Conservation (phyloP, 2,888 invertebrate species). For the Ethmia dodecea region DNA sequence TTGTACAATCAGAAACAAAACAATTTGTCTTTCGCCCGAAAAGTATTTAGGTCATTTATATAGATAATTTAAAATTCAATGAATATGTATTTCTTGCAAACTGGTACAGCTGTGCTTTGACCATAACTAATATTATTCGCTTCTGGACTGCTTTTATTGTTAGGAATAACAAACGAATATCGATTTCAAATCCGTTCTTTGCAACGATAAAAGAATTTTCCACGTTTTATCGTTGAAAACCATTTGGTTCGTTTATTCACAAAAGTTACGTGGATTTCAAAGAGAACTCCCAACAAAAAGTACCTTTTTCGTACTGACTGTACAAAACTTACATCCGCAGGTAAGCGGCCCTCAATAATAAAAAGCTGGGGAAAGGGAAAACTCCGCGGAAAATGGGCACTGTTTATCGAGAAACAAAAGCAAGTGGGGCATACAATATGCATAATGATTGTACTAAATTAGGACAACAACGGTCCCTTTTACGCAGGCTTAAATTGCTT, state of each 20-base stretch:
- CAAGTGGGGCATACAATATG: conserved; percentile 64
- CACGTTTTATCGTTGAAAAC: too few relatives aligned
- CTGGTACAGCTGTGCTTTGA: conserved; percentile 1
- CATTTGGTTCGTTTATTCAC: too few relatives aligned
- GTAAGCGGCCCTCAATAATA: conserved; percentile 60
- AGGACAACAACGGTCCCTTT: conserved; percentile 52
- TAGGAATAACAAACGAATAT: conserved; percentile 3
- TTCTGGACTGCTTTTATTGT: not conserved
- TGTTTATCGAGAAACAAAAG: conserved; percentile 68
- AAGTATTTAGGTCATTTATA: too few relatives aligned
- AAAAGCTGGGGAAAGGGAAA: conserved; percentile 56
- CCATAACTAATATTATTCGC: conserved; percentile 2
- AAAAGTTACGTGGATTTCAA: conserved; percentile 9
- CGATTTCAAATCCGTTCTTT: conserved; percentile 5
- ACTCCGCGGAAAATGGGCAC: conserved; percentile 48
- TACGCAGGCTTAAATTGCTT: conserved; percentile 58
- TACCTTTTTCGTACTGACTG: conserved; percentile 32
- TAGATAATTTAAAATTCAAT: too few relatives aligned
- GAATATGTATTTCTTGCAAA: too few relatives aligned
- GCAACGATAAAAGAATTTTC: conserved; percentile 4
- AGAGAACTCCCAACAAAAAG: conserved; percentile 17
- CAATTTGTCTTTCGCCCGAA: conserved; percentile 23
- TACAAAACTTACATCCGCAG: conserved; percentile 53
- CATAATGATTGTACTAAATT: conserved; percentile 72
- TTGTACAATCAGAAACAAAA: conserved; percentile 48